A percentile compares a stretch with the other conserved stretches of the same genome.
Conservation (phyloP, 2,797 vertebrate genomes). For the Chelon labrosus region DNA sequence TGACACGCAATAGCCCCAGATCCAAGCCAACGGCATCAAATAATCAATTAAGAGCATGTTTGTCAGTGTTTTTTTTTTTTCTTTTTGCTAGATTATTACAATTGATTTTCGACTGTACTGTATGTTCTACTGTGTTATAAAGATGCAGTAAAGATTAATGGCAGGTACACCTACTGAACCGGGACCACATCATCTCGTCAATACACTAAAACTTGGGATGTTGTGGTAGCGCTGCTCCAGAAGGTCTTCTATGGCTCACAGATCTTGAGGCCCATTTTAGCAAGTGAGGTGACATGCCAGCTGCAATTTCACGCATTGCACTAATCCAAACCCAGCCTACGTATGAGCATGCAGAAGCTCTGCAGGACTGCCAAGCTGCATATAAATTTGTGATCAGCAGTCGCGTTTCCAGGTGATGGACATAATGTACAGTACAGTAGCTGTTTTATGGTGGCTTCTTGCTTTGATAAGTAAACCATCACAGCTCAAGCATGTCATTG, state of each 20-base stretch:
- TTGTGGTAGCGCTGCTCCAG: not conserved
- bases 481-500: conserved; percentile 43
- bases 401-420: not conserved
- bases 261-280: not conserved
- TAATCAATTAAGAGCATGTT: conserved; percentile 4
- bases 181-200: not conserved
- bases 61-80: not conserved
- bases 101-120: conserved; percentile 24
- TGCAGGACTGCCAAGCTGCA: not conserved
- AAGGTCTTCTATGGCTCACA: not conserved
- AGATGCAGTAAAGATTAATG: conserved; percentile 4
- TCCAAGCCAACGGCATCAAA: conserved; percentile 22
- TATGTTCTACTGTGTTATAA: not conserved
- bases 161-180: conserved; percentile 8
- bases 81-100: conserved; percentile 26
- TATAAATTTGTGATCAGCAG: no score
- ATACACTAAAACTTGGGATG: conserved; percentile 3
- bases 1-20: conserved; percentile 8
- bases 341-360: not conserved
- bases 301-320: conserved; percentile 4
- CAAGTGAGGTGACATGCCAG: not conserved
- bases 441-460: conserved; percentile 15
- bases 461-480: conserved; percentile 42
- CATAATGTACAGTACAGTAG: not conserved
- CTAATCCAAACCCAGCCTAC: not conserved